Evolutionary conservation across 2,888 invertebrate genomes (phyloP), one percentile per base, ranked within the genome.

Genomic region (Eutolmus rufibarbis): DNA sequence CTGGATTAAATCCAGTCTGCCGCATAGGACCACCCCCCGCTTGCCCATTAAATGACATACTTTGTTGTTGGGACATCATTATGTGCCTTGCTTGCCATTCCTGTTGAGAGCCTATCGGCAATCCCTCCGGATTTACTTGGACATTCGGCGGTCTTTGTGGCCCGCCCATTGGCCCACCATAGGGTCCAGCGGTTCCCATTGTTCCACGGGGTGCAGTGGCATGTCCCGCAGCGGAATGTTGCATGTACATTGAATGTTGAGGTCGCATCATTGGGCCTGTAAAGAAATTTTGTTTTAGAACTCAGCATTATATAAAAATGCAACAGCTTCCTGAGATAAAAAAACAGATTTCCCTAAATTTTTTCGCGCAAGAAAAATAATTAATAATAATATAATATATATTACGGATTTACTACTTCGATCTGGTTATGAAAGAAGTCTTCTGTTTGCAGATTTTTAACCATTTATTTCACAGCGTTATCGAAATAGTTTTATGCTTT

Each of bases 191-290:
- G 40, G 79, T 87, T 14, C 91, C 91, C 90, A 91, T 90, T 37
- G 88, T 91, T 89, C 90, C 91, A 46, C 90, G 90, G 66, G 91
- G 91, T 85, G 91, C 92, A 56, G 91, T 91, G 2, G 88, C 89
- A 90, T 89, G 88, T 87, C 89, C 89, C 88, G 91, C 91, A 12
- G 91, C 91, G 89, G 92, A 92, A 90, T 92, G 91, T 91, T 93
- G 91, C 93, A 94, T 94, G 89, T 94, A 94, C 93, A 94, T 94
- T 56, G 92, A 91, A 89, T 94, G 94, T 91, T 95, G 95, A 2
- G 95, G 94, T 89, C 95, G 93, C 94, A 95, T 95, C 95, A 95
- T 95, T 5, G 95, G 95, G 89, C 95, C 95, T 94, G 89, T 86
- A 57, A 78, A 66, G 86, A 81, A 87, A 74, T 28, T n/a, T 23